These are phyloP conservation scores for Dicrostonyx torquatus DNA, from an alignment of 2,797 vertebrate species.

Conservation along the genomic window DNA sequence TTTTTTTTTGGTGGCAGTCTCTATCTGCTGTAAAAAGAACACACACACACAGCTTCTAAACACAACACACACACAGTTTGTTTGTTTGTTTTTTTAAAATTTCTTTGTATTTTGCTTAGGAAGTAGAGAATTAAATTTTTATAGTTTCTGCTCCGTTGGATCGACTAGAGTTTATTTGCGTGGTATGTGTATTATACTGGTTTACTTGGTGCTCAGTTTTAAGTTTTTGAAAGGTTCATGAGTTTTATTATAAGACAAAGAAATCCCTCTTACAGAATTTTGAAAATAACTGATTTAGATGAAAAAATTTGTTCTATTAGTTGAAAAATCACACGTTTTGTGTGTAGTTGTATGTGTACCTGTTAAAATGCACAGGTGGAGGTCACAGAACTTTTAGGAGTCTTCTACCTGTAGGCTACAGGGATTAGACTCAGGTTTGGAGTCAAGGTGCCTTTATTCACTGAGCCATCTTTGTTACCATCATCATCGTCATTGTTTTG, in stretches of 20 bases:
- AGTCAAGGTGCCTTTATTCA: not conserved
- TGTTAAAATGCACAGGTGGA: not conserved
- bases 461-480: not conserved
- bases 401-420: not conserved
- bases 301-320: not conserved
- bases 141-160: not conserved
- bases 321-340: not conserved
- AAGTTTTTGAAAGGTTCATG: constrained; percentile 32
- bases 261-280: not conserved
- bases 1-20: not conserved
- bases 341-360: not conserved
- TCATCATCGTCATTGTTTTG: not conserved
- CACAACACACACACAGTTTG: too few relatives aligned
- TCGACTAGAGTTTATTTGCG: not conserved
- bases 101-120: constrained; percentile 8
- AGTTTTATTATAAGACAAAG: constrained; percentile 11
- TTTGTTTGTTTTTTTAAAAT: not conserved
- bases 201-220: constrained; percentile 9
- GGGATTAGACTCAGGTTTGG: not conserved
- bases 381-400: not conserved
- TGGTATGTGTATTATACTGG: not conserved
- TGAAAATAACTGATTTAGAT: not conserved
- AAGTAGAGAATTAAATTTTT: not conserved
- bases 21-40: not conserved
- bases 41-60: not conserved